Evolutionary conservation across 2,113 vertebrate species (phyloP).

Genomic region (Carlito syrichta): DNA sequence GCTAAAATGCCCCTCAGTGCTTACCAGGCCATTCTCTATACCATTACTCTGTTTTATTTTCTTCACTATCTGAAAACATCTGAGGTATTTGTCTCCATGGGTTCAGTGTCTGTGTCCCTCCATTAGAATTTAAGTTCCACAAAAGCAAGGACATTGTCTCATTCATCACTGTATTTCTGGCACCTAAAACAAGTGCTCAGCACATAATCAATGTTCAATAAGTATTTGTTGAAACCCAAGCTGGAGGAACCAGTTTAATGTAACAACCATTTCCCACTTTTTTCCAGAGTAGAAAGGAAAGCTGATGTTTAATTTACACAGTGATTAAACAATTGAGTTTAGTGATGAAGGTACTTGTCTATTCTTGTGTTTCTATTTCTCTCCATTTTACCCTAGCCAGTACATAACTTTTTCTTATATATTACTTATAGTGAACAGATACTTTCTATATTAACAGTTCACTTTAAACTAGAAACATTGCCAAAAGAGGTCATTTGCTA

Average conservation of each 20-base stretch:
- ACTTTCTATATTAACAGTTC: slow-evolving; percentile 10
- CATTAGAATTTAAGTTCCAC: background rate
- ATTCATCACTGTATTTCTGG: background rate
- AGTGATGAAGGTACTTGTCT: background rate
- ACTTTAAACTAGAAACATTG: slow-evolving; percentile 27
- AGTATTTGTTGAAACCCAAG: slow-evolving; percentile 24
- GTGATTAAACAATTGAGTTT: slow-evolving; percentile 34
- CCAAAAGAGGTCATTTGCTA: background rate
- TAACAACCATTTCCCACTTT: background rate
- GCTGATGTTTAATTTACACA: slow-evolving; percentile 14
- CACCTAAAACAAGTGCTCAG: background rate
- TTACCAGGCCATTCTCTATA: background rate
- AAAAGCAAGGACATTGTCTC: background rate
- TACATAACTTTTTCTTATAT: background rate
- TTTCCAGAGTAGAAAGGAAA: slow-evolving; percentile 35
- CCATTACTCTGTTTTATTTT: slow-evolving; percentile 31
- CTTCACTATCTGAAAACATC: background rate
- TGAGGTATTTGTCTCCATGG: background rate
- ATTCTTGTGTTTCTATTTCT: slow-evolving; percentile 8
- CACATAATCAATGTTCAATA: background rate
- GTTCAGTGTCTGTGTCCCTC: background rate
- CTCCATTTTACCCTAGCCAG: background rate
- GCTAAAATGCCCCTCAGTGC: background rate
- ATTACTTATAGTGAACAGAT: background rate
- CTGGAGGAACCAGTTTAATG: background rate